Conservation (phyloP, 2,888 invertebrate genomes). For the Eumerus sabulonum region DNA sequence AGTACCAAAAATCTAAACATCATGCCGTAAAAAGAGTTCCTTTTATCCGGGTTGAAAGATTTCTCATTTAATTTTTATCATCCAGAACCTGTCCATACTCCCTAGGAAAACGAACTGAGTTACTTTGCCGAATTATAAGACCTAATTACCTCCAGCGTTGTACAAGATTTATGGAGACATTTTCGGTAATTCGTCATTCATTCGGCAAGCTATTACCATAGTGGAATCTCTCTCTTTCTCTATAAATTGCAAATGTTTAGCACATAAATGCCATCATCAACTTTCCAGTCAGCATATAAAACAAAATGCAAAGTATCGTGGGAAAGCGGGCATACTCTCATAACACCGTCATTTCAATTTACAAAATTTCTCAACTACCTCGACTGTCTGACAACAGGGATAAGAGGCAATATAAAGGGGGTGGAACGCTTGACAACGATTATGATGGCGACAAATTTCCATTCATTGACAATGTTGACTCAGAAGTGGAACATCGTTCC, state of each 20-base stretch:
- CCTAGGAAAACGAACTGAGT: no score
- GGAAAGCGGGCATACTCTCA: constrained; percentile 36
- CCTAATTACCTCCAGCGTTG: no score
- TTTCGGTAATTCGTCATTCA: not conserved
- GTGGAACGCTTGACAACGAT: constrained; percentile 27
- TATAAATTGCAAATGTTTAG: constrained; percentile 46
- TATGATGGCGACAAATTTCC: constrained; percentile 39
- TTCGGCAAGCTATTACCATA: not conserved
- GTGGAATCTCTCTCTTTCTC: constrained; percentile 5
- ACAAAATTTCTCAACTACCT: constrained; percentile 27
- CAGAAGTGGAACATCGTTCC: constrained; percentile 52
- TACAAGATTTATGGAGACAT: no score
- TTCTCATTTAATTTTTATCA: no score
- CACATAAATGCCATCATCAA: not conserved
- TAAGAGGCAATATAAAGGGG: no score
- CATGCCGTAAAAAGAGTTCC: no score
- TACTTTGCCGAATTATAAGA: no score
- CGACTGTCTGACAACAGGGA: constrained; percentile 11
- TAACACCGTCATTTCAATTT: constrained; percentile 51
- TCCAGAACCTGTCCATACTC: no score
- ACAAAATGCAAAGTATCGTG: constrained; percentile 60
- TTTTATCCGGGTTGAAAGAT: no score
- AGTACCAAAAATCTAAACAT: no score
- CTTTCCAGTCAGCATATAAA: constrained; percentile 9
- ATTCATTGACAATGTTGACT: constrained; percentile 42